phyloP scores from a whole-genome alignment of 2,888 invertebrate species.

The Pantelozetes paolii region DNA sequence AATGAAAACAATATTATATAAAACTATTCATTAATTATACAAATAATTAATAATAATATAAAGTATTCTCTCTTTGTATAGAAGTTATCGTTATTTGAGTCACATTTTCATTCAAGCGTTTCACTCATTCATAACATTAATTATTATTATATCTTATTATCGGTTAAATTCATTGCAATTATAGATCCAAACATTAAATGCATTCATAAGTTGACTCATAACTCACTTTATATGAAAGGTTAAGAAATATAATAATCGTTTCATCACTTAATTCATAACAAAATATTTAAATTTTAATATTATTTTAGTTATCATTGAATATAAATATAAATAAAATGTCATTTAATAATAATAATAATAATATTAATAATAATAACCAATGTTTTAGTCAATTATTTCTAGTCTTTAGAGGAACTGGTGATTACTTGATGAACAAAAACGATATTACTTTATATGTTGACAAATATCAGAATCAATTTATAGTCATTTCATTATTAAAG shows the following conservation, averaged over 20 bases:
- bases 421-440: background rate
- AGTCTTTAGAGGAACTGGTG: conserved; percentile 4
- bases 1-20: background rate
- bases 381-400: background rate
- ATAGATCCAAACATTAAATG: background rate
- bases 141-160: background rate
- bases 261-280: background rate
- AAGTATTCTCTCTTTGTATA: background rate
- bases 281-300: background rate
- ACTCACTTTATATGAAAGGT: background rate
- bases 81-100: background rate
- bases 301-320: background rate
- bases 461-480: background rate
- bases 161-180: background rate
- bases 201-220: conserved; percentile 6
- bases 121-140: background rate
- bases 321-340: background rate
- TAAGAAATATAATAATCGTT: background rate
- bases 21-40: background rate
- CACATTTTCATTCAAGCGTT: background rate
- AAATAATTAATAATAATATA: background rate
- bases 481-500: background rate
- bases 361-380: background rate
- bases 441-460: background rate
- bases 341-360: background rate